Evolutionary conservation across 1,140 invertebrate genomes (phyloP).

Genomic region (Sminthurinus signatus): DNA sequence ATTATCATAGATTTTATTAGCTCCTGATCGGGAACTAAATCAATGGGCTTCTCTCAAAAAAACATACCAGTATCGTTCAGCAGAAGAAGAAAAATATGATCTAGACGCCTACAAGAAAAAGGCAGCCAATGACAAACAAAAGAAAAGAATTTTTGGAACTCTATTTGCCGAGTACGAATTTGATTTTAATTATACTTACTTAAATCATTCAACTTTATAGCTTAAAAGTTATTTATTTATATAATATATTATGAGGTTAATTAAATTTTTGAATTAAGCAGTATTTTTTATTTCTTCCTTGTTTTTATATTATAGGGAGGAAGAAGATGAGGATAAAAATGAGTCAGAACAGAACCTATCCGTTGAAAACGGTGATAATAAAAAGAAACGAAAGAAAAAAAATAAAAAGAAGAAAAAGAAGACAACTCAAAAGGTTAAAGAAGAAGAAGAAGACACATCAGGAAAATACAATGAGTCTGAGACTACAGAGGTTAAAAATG

Average conservation of each 20-base stretch:
- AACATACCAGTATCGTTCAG: constrained; percentile 67
- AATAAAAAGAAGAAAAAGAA: constrained; percentile 38
- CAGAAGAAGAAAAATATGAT: constrained; percentile 73
- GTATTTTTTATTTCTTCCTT: neutral
- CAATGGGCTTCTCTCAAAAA: constrained; percentile 91
- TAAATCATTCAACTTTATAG: neutral
- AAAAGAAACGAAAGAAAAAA: constrained; percentile 31
- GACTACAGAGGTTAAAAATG: too few species aligned
- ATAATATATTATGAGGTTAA: neutral
- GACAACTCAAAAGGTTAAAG: constrained; percentile 9
- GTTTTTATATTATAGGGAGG: neutral
- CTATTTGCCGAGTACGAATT: constrained; percentile 55
- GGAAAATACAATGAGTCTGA: neutral
- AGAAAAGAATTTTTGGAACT: constrained; percentile 78
- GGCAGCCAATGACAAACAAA: constrained; percentile 62
- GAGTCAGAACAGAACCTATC: neutral
- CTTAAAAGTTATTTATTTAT: neutral
- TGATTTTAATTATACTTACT: neutral
- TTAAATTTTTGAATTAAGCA: neutral
- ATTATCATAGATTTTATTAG: constrained; percentile 67
- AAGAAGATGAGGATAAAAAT: constrained; percentile 23
- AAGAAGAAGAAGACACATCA: constrained; percentile 22
- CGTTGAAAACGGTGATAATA: neutral
- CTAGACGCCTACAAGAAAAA: constrained; percentile 67
- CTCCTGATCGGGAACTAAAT: constrained; percentile 88